Conservation (phyloP, 2,888 invertebrate species). For the Rapana venosa region DNA sequence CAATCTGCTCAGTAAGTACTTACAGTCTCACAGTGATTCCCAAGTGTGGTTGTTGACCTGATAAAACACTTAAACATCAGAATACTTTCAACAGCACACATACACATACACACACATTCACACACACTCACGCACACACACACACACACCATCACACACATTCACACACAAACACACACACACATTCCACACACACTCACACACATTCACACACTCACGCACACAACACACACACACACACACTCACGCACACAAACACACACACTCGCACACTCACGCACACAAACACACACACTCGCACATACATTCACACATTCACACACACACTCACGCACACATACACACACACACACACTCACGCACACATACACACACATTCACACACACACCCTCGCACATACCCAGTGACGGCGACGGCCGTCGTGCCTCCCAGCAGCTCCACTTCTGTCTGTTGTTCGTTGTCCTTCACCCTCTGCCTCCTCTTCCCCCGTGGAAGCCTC, state of each 20-base stretch:
- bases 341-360: not conserved
- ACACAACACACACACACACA: too few species aligned
- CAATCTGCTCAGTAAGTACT: too few species aligned
- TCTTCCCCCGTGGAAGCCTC: not conserved
- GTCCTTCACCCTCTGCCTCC: not conserved
- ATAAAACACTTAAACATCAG: too few species aligned
- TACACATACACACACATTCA: not conserved
- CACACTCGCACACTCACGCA: too few species aligned
- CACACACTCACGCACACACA: not conserved
- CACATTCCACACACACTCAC: too few species aligned
- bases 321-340: not conserved
- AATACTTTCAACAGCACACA: too few species aligned
- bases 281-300: not conserved
- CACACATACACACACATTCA: not conserved
- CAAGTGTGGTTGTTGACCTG: too few species aligned
- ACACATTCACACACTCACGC: too few species aligned
- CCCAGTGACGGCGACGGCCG: conserved; percentile 26
- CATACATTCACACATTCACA: not conserved
- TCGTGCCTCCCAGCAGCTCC: conserved; percentile 18
- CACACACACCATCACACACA: not conserved
- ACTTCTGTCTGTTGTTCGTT: not conserved
- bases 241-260: too few species aligned
- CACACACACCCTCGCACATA: not conserved
- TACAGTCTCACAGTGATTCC: too few species aligned
- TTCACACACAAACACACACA: too few species aligned